Conservation (phyloP, 2,797 vertebrate genomes). For the Tangara arthus region DNA sequence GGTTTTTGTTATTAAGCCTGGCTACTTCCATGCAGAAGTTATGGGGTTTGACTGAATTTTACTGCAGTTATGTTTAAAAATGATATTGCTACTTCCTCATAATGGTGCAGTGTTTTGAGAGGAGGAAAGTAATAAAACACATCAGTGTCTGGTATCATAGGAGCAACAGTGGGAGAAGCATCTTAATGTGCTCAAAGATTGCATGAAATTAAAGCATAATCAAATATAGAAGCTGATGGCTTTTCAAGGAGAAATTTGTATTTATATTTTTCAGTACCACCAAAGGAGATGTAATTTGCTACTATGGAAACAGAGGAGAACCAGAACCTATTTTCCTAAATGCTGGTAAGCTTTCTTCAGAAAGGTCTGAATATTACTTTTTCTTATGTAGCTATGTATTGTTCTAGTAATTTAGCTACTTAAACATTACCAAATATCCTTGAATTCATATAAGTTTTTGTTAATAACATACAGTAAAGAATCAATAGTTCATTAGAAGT, state of each 20-base stretch:
- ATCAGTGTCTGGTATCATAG: background rate
- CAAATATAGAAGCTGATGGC: conserved; percentile 11
- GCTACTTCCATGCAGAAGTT: background rate
- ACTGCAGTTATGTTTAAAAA: background rate
- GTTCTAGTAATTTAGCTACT: background rate
- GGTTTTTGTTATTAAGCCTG: background rate
- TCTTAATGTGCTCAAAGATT: conserved; percentile 21
- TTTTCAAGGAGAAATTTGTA: conserved; percentile 51
- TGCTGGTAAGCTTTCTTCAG: conserved; percentile 81
- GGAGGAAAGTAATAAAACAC: background rate
- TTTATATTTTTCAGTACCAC: conserved; percentile 78
- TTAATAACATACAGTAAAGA: background rate
- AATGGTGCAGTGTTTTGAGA: background rate
- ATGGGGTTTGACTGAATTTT: background rate
- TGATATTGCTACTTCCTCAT: background rate
- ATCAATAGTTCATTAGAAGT: background rate
- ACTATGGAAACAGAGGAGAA: conserved; percentile 96
- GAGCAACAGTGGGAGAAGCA: background rate
- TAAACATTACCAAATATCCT: background rate
- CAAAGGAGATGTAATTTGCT: conserved; percentile 92
- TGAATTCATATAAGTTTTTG: background rate
- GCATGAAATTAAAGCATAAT: conserved; percentile 35
- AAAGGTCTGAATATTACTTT: background rate
- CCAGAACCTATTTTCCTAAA: conserved; percentile 85
- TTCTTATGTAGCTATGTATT: background rate